These are phyloP conservation scores for Dasypolia templi DNA, from an alignment of 2,888 invertebrate genomes.

Conservation along the genomic window DNA sequence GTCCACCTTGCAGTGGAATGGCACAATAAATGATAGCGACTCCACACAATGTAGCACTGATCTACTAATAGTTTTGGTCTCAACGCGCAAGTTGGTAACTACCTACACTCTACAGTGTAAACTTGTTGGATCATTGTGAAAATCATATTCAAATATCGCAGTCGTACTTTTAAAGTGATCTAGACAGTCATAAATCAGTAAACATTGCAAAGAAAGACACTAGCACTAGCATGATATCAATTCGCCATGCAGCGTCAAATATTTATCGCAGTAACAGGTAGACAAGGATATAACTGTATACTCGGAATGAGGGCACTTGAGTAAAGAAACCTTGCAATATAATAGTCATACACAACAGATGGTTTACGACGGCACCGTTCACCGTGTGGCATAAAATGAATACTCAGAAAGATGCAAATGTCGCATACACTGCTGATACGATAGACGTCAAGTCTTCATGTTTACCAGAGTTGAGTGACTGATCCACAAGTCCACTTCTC, in stretches of 20 bases:
- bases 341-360: constrained; percentile 61
- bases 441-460: constrained; percentile 26
- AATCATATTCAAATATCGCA: neutral
- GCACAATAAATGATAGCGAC: constrained; percentile 46
- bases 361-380: constrained; percentile 60
- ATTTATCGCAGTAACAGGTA: constrained; percentile 3
- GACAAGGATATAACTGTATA: constrained; percentile 13
- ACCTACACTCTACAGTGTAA: neutral
- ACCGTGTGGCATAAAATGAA: constrained; percentile 67
- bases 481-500: constrained; percentile 2
- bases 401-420: constrained; percentile 49
- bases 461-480: constrained; percentile 31
- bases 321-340: constrained; percentile 49
- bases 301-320: constrained; percentile 30
- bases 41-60: constrained; percentile 13
- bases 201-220: constrained; percentile 1
- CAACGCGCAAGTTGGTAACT: neutral
- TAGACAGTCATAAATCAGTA: constrained; percentile 6
- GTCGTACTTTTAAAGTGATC: constrained; percentile 4
- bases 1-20: constrained; percentile 66
- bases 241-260: neutral
- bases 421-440: constrained; percentile 54
- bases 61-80: constrained; percentile 5
- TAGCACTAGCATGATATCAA: neutral
- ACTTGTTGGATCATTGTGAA: constrained; percentile 1